A percentile compares a stretch with the other conserved stretches of the same genome.
Conservation (phyloP, 2,113 vertebrate genomes). For the Dipodomys ordii region DNA sequence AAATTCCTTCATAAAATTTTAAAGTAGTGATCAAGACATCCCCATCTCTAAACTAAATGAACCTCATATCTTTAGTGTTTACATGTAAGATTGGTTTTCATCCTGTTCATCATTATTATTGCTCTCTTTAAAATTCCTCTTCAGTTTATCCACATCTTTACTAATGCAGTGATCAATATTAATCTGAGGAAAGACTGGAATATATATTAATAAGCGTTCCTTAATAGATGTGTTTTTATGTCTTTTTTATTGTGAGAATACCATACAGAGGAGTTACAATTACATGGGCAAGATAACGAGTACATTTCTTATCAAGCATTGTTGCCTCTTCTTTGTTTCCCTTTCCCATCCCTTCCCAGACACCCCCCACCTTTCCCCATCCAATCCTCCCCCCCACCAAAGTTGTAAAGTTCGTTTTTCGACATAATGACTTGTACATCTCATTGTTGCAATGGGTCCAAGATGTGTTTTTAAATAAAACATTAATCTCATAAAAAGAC, state of each 20-base stretch:
- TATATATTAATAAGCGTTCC: background rate
- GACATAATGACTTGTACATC: too few species aligned
- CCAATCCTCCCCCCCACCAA: too few species aligned
- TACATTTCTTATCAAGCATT: too few species aligned
- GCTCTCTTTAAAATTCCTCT: background rate
- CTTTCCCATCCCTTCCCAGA: too few species aligned
- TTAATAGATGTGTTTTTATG: background rate
- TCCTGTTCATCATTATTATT: background rate
- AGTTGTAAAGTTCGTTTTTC: too few species aligned
- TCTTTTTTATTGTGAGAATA: too few species aligned
- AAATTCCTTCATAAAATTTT: slow-evolving; percentile 1
- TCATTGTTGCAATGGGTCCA: too few species aligned
- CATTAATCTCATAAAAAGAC: background rate
- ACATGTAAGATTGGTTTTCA: slow-evolving; percentile 4
- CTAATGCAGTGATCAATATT: background rate
- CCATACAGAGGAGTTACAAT: too few species aligned
- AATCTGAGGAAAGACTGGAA: background rate
- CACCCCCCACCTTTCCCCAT: too few species aligned
- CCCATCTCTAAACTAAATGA: slow-evolving; percentile 27
- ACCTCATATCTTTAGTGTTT: background rate
- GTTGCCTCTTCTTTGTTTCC: too few species aligned
- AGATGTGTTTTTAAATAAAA: slow-evolving; percentile 6
- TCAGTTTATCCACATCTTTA: background rate
- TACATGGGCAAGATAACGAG: too few species aligned
- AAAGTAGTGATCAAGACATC: background rate